Evolutionary conservation across 2,888 invertebrate genomes (phyloP), one percentile per base, ranked within the genome.

Genomic region (Apodemia hepburni): DNA sequence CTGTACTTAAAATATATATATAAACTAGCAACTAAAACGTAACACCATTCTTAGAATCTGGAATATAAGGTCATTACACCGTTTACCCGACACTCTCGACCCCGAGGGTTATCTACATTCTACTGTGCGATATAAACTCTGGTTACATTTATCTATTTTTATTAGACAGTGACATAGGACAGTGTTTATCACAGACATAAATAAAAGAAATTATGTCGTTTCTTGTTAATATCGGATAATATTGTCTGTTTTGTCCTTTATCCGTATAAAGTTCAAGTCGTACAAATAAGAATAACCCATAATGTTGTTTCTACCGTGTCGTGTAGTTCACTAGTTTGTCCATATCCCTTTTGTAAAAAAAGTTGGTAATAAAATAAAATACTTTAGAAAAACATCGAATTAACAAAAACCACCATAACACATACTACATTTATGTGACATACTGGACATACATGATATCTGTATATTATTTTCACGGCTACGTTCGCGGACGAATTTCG

Each of bases 161-260:
- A 57, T 57, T 57, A 57, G 57, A 57, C 57, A 57, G 57, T 29
- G 57, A 57, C 57, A 57, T 54, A 54, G 54, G 27, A 54, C 54
- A 22, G 5, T 8, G 7, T 29, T 57, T 57, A 57, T 57, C 57
- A 22, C 22, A 15, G 12, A 27, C 27, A 54, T 29, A 29, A 57
- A 57, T 57, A 57, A 57, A 57, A 57, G 7, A 27, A 57, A 57
- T 57, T 57, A 57, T 57, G 29, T 57, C 27, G 54, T 57, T 29
- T n/a, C 6, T n/a, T 57, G 29, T 57, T 57, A 29, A 57, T 29
- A n/a, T 22, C 15, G 15, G 15, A 11, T 22, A 7, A 58, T 54
- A 58, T 57, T 59, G 27, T 27, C 6, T 57, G 8, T 57, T 57
- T 29, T 22, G 57, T 15, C 29, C 15, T 3, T 54, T 54, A 54